Evolutionary conservation across 2,113 vertebrate genomes (phyloP).

Genomic region (Amblyopsis rosae): DNA sequence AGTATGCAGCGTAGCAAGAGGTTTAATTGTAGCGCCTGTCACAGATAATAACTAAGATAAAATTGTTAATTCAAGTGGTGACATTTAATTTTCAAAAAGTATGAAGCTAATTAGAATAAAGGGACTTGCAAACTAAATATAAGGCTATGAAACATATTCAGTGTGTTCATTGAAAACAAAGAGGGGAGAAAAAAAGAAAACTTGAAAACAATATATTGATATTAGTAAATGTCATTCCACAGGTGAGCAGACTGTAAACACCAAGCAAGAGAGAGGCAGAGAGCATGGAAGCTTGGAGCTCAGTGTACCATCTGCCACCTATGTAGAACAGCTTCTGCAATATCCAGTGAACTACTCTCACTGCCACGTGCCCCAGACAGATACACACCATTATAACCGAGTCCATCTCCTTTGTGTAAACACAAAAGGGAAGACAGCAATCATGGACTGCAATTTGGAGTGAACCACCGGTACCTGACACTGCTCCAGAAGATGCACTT

Average conservation of each 20-base stretch:
- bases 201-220: background rate
- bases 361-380: conserved; percentile 9
- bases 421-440: conserved; percentile 6
- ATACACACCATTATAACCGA: background rate
- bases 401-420: conserved; percentile 1
- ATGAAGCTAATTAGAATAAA: background rate
- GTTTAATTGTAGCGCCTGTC: conserved; percentile 5
- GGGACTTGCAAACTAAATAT: no score
- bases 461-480: background rate
- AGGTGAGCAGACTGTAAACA: conserved; percentile 14
- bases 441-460: conserved; percentile 11
- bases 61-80: background rate
- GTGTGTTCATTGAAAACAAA: background rate
- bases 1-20: conserved; percentile 3
- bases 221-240: conserved; percentile 1
- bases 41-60: conserved; percentile 9
- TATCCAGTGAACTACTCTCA: background rate
- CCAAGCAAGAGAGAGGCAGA: background rate
- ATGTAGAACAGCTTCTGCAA: background rate
- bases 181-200: background rate
- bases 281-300: background rate
- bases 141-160: background rate
- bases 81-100: no score
- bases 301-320: background rate
- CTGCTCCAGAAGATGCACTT: no score